A percentile compares a stretch with the other conserved stretches of the same genome.
Conservation (phyloP, 2,888 invertebrate species). For the Gari tellinella region DNA sequence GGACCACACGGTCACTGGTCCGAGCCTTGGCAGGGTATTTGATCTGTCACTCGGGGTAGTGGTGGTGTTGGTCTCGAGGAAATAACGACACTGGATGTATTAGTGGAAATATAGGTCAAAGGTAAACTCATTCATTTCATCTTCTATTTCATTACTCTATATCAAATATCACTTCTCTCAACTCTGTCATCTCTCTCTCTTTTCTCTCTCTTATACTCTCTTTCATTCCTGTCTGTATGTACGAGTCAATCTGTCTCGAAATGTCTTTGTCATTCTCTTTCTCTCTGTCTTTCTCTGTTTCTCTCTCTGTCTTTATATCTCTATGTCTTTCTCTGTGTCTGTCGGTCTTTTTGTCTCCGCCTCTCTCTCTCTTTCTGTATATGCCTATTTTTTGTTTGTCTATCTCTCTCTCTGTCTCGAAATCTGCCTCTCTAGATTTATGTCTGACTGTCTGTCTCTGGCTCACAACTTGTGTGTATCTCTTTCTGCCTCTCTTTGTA, state of each 20-base stretch:
- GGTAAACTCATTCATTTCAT: background rate
- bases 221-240: too few species aligned
- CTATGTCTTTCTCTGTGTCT: too few species aligned
- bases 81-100: background rate
- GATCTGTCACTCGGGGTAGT: constrained; percentile 21
- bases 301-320: background rate
- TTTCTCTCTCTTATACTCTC: background rate
- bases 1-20: constrained; percentile 52
- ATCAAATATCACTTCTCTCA: background rate
- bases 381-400: constrained; percentile 1
- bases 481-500: too few species aligned
- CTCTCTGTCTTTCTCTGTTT: background rate
- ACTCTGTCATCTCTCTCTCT: background rate
- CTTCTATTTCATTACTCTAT: background rate
- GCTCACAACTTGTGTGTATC: background rate
- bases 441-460: background rate
- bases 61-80: constrained; percentile 33
- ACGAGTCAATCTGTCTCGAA: too few species aligned
- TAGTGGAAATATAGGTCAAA: background rate
- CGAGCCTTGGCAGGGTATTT: constrained; percentile 15
- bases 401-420: constrained; percentile 1
- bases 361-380: background rate
- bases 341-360: background rate
- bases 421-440: too few species aligned
- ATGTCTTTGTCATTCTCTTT: background rate